phyloP scores from a whole-genome alignment of 2,113 vertebrate genomes.

The Microcebus lehilahytsara region DNA sequence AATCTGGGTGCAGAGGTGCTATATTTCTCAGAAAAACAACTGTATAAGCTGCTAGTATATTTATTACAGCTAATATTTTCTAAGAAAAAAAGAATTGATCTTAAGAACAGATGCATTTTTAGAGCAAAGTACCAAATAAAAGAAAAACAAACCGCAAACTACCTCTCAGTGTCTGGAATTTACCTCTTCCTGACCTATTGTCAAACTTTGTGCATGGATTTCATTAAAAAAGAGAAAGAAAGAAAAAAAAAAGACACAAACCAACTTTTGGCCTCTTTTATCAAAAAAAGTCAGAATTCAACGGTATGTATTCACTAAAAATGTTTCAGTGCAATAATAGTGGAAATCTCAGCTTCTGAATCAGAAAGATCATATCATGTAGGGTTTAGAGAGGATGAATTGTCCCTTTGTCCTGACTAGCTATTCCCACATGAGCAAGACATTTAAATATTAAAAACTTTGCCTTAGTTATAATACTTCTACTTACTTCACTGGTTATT shows the following conservation, averaged over 20 bases:
- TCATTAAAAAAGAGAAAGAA: slow-evolving; percentile 14
- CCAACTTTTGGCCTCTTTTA: accelerated
- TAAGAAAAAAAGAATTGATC: neutral
- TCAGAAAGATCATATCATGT: accelerated
- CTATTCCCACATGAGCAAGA: accelerated
- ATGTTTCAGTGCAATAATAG: accelerated
- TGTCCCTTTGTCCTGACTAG: accelerated
- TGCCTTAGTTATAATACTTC: accelerated
- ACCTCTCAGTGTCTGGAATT: slow-evolving; percentile 44
- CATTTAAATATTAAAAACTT: accelerated
- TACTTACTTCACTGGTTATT: accelerated
- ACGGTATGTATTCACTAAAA: neutral
- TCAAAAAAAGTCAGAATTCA: neutral
- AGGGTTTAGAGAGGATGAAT: accelerated
- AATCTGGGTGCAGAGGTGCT: neutral
- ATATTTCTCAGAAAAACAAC: neutral
- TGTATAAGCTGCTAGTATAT: neutral
- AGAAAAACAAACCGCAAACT: neutral
- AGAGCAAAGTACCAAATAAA: slow-evolving; percentile 39
- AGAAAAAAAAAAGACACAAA: neutral
- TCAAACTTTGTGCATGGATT: slow-evolving; percentile 16
- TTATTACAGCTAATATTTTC: slow-evolving; percentile 25
- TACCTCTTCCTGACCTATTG: slow-evolving; percentile 24
- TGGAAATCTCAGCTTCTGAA: accelerated
- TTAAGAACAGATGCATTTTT: slow-evolving; percentile 27